A percentile compares a stretch with the other conserved stretches of the same genome.
These are phyloP conservation scores for Agriopis leucophaearia DNA, from an alignment of 2,888 invertebrate genomes.

Conservation along the genomic window DNA sequence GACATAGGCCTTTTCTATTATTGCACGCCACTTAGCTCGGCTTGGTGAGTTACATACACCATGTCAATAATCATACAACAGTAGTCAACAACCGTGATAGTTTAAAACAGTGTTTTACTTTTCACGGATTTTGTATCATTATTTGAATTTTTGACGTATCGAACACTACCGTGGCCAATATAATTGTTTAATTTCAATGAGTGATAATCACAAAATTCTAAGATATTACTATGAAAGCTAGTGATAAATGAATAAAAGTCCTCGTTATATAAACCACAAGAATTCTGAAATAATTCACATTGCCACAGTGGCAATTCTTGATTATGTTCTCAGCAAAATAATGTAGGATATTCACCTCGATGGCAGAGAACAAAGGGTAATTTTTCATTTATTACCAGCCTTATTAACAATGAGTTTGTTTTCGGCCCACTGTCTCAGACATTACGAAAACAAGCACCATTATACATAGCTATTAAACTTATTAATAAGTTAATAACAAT, in stretches of 20 bases:
- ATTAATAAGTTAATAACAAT: conserved; percentile 53
- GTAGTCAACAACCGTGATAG: no score
- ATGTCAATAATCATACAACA: no score
- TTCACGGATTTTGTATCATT: no score
- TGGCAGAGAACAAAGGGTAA: conserved; percentile 59
- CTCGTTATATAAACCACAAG: conserved; percentile 21
- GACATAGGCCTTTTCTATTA: no score
- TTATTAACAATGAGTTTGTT: conserved; percentile 52
- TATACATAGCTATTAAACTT: conserved; percentile 66
- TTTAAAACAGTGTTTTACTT: no score
- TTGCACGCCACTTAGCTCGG: no score
- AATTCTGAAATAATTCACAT: conserved; percentile 50
- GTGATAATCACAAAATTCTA: no score
- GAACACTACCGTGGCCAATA: no score
- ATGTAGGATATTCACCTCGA: conserved; percentile 35
- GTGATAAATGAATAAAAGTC: neutral
- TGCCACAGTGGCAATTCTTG: conserved; percentile 46
- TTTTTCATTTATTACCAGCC: conserved; percentile 62
- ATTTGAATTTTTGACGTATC: no score
- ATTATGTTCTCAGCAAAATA: conserved; percentile 49
- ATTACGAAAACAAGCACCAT: conserved; percentile 67
- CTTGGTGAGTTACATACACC: no score
- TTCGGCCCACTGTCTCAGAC: conserved; percentile 54
- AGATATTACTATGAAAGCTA: neutral
- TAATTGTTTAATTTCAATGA: no score